Conservation (phyloP, 2,797 vertebrate genomes). For the Centropyge bicolor region DNA sequence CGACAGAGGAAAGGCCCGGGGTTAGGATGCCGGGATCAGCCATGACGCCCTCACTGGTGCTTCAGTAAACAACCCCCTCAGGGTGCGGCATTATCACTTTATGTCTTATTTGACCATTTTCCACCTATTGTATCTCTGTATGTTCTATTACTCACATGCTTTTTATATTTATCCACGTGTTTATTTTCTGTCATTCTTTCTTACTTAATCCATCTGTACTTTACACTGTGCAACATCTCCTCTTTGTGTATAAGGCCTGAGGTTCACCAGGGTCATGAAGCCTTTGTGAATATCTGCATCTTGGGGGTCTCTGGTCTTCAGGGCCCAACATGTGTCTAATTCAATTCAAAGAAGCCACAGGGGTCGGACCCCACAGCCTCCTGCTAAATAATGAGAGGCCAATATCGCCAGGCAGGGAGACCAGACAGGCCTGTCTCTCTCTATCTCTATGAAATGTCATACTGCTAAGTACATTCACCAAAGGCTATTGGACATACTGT, state of each 20-base stretch:
- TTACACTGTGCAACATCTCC: background rate
- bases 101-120: background rate
- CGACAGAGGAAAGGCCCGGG: conserved; percentile 28
- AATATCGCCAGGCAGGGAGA: conserved; percentile 47
- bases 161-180: background rate
- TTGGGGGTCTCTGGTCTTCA: conserved; percentile 33
- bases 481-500: conserved; percentile 35
- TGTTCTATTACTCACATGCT: background rate
- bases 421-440: conserved; percentile 61
- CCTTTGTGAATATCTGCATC: conserved; percentile 32
- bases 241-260: conserved; percentile 15
- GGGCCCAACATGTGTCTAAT: conserved; percentile 60
- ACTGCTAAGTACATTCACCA: conserved; percentile 51
- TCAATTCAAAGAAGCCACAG: conserved; percentile 57
- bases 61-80: background rate
- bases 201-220: conserved; percentile 2
- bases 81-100: background rate
- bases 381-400: conserved; percentile 52
- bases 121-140: background rate
- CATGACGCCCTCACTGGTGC: conserved; percentile 28
- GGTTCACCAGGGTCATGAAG: conserved; percentile 31
- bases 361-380: conserved; percentile 48
- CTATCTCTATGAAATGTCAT: conserved; percentile 57
- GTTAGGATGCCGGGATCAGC: conserved; percentile 11
- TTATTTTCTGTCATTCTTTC: background rate